phyloP scores from a whole-genome alignment of 2,888 invertebrate species.

The Chrysomela aeneicollis region DNA sequence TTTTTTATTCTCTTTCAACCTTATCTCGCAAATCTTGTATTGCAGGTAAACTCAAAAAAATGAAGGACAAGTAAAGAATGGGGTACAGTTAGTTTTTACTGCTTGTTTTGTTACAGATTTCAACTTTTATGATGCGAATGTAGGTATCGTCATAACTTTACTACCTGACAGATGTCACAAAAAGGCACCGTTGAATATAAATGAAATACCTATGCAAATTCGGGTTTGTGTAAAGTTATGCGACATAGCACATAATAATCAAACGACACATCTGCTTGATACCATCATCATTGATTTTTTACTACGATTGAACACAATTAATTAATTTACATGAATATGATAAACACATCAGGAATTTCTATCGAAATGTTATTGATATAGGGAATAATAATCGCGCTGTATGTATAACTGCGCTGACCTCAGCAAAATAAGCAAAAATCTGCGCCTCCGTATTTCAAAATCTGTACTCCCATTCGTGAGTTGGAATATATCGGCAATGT shows the following conservation, averaged over 20 bases:
- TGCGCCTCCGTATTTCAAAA: background rate
- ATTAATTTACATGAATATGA: too few relatives aligned
- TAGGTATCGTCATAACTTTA: conserved; percentile 12
- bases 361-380: too few relatives aligned
- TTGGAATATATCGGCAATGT: conserved; percentile 6
- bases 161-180: conserved; percentile 7
- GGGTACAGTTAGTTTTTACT: background rate
- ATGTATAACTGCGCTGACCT: too few relatives aligned
- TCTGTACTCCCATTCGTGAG: background rate
- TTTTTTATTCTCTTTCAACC: conserved; percentile 1
- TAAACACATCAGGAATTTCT: too few relatives aligned
- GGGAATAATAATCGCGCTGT: too few relatives aligned
- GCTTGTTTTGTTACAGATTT: conserved; percentile 19
- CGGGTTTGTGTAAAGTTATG: background rate
- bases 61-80: background rate
- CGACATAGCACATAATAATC: background rate
- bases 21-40: background rate
- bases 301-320: too few relatives aligned
- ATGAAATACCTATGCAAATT: background rate
- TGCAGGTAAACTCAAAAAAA: background rate
- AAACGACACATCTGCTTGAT: background rate
- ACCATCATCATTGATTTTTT: background rate
- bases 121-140: conserved; percentile 6
- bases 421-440: background rate
- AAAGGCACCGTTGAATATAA: background rate